These are phyloP conservation scores for Latheticus oryzae DNA, from an alignment of 2,888 invertebrate genomes.

Conservation along the genomic window DNA sequence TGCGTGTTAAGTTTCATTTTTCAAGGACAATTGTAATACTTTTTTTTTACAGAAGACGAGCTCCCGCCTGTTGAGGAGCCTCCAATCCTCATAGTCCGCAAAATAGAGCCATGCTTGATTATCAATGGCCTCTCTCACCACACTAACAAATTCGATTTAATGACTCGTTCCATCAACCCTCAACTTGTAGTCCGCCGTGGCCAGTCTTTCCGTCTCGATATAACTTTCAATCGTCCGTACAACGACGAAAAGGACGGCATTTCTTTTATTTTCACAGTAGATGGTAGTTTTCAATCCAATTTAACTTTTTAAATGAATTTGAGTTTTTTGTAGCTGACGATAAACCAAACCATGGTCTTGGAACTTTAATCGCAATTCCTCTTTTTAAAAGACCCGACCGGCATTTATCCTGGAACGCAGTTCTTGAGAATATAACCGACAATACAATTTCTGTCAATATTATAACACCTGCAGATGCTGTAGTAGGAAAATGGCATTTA, in stretches of 20 bases:
- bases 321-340: constrained; percentile 77
- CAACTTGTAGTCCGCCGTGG: constrained; percentile 85
- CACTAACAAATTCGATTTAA: constrained; percentile 82
- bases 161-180: constrained; percentile 69
- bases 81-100: constrained; percentile 75
- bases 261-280: constrained; percentile 85
- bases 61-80: constrained; percentile 50
- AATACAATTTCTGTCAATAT: constrained; percentile 74
- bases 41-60: constrained; percentile 46
- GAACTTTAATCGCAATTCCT: constrained; percentile 81
- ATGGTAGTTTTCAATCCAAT: too few species aligned
- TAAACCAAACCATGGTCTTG: constrained; percentile 83
- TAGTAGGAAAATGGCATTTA: constrained; percentile 85
- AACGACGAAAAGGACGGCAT: constrained; percentile 80
- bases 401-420: constrained; percentile 79
- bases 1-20: too few species aligned
- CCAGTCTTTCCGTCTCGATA: constrained; percentile 80
- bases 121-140: constrained; percentile 83
- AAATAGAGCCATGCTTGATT: constrained; percentile 78
- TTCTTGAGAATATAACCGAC: constrained; percentile 75
- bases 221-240: constrained; percentile 81
- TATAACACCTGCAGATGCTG: constrained; percentile 77
- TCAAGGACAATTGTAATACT: too few species aligned
- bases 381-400: constrained; percentile 74
- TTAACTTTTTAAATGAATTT: too few species aligned